phyloP scores from a whole-genome alignment of 2,797 vertebrate species.

The Pangasius sanitwongsei region DNA sequence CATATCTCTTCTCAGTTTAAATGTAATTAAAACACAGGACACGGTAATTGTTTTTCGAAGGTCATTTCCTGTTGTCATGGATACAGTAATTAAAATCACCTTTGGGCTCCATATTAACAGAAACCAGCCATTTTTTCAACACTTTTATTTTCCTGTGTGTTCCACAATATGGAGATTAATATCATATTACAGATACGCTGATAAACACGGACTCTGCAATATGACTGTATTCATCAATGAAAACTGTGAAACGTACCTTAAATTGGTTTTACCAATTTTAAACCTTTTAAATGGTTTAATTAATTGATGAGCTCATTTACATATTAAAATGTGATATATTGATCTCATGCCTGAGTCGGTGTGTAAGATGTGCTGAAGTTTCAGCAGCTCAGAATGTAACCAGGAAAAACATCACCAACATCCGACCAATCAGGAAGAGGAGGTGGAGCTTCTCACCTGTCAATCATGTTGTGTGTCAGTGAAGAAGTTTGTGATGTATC shows the following conservation, averaged over 20 bases:
- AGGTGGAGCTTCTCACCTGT: background rate
- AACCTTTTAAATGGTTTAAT: too few species aligned
- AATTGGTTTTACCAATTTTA: background rate
- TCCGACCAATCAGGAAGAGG: background rate
- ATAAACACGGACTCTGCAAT: background rate
- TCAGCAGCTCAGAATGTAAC: background rate
- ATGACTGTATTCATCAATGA: background rate
- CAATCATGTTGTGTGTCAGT: background rate
- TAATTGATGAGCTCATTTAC: background rate
- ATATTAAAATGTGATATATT: background rate
- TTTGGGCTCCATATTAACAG: background rate
- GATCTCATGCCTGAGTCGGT: background rate
- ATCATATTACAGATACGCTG: too few species aligned
- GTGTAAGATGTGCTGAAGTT: background rate
- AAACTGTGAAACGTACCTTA: background rate
- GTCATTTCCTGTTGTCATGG: conserved; percentile 16
- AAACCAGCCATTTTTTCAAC: background rate
- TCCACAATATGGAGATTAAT: too few species aligned
- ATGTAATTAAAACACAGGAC: background rate
- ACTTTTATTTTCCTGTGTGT: background rate
- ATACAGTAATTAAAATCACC: background rate
- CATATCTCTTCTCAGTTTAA: background rate
- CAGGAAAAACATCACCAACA: background rate
- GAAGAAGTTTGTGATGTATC: background rate
- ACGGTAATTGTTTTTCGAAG: background rate